Evolutionary conservation across 1,140 invertebrate genomes (phyloP).

Genomic region (Helicoverpa zea): DNA sequence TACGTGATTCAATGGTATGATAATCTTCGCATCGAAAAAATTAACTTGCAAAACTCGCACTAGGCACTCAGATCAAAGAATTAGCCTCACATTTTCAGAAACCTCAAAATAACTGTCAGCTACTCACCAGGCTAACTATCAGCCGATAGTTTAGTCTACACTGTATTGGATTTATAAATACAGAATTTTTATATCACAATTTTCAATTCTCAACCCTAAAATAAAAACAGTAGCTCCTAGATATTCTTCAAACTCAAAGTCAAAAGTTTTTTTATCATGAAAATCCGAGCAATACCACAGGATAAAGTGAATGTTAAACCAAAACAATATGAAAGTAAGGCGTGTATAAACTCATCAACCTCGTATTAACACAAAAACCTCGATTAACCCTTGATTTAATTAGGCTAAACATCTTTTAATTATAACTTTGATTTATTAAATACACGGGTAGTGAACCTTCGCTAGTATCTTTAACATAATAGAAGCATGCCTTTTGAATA

Average conservation of each 20-base stretch:
- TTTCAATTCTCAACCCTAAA: too few relatives aligned
- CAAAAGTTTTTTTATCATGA: not conserved
- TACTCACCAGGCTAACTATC: not conserved
- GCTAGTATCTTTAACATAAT: not conserved
- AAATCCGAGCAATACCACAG: not conserved
- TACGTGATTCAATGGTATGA: too few relatives aligned
- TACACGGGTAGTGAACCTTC: not conserved
- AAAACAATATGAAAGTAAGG: constrained; percentile 7
- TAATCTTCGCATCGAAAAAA: too few relatives aligned
- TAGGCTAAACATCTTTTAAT: constrained; percentile 14
- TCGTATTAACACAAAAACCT: not conserved
- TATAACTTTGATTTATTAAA: not conserved
- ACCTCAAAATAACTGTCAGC: too few relatives aligned
- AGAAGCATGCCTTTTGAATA: too few relatives aligned
- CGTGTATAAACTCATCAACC: constrained; percentile 21
- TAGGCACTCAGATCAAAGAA: too few relatives aligned
- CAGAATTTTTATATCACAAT: too few relatives aligned
- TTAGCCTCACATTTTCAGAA: too few relatives aligned
- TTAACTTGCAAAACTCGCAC: too few relatives aligned
- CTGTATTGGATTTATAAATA: not conserved
- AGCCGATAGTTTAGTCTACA: not conserved
- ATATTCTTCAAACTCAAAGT: too few relatives aligned
- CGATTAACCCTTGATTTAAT: constrained; percentile 28
- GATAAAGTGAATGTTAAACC: not conserved
- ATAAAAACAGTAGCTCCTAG: too few relatives aligned